Conservation (phyloP, 2,797 vertebrate genomes). For the Crocodylus rhombifer region DNA sequence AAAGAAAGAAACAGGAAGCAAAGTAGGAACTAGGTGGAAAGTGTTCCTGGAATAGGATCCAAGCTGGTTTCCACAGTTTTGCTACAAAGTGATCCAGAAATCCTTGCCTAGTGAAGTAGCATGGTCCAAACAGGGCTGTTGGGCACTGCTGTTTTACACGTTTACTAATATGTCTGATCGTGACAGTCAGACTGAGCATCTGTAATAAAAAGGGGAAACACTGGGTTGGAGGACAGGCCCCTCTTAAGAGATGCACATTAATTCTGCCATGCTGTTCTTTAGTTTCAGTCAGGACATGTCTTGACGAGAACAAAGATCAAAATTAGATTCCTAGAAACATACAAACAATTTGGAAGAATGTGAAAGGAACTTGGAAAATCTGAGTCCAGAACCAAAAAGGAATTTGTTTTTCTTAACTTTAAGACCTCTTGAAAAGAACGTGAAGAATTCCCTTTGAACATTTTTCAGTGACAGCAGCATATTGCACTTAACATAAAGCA, state of each 20-base stretch:
- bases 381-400: neutral
- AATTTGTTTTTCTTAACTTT: neutral
- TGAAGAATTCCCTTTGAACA: constrained; percentile 10
- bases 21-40: neutral
- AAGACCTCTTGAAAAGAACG: too few relatives aligned
- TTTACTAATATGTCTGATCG: neutral
- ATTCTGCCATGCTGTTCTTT: neutral
- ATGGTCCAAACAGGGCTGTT: neutral
- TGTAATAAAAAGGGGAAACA: neutral
- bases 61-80: neutral
- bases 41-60: neutral
- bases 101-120: neutral
- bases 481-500: neutral
- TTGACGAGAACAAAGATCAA: neutral
- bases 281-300: constrained; percentile 1
- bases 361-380: neutral
- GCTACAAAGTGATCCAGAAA: neutral
- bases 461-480: neutral
- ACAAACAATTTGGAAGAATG: neutral
- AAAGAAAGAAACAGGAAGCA: neutral
- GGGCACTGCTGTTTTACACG: neutral
- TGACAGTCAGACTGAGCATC: rapidly evolving
- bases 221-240: neutral
- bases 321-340: neutral
- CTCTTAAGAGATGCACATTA: neutral